A percentile compares a stretch with the other conserved stretches of the same genome.
These are phyloP conservation scores for Pseudomyrmex cubaensis DNA, from an alignment of 1,140 invertebrate genomes.

Conservation along the genomic window DNA sequence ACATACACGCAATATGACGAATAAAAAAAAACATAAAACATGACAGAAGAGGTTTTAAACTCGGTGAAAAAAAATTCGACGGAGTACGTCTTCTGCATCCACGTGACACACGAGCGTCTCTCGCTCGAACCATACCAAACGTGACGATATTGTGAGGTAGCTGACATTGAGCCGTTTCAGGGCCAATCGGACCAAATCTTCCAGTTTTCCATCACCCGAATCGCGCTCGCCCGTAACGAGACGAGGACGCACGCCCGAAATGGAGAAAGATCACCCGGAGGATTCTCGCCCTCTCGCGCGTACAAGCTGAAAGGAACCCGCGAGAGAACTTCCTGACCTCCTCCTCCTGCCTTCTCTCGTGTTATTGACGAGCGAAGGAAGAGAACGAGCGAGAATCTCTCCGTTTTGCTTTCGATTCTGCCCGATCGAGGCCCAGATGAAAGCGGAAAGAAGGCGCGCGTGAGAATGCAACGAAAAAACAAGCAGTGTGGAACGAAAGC, in stretches of 20 bases:
- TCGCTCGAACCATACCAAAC: slow-evolving; percentile 78
- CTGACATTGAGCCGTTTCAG: slow-evolving; percentile 83
- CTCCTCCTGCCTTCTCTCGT: not conserved
- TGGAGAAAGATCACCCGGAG: not conserved
- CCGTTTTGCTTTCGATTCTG: slow-evolving; percentile 6
- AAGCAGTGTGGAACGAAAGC: slow-evolving; percentile 41
- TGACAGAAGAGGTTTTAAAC: not conserved
- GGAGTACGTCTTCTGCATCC: not conserved
- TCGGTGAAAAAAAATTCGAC: not conserved
- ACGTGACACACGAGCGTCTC: slow-evolving; percentile 69
- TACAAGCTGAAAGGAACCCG: not conserved
- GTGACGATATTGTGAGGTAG: slow-evolving; percentile 83
- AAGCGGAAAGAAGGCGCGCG: slow-evolving; percentile 29
- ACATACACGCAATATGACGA: too few relatives aligned
- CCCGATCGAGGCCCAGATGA: slow-evolving; percentile 12
- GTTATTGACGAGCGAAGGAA: not conserved
- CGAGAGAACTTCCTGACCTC: not conserved
- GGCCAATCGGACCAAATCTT: slow-evolving; percentile 80
- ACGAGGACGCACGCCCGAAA: not conserved
- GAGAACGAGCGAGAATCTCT: slow-evolving; percentile 5
- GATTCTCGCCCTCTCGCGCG: slow-evolving; percentile 6
- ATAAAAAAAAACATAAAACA: too few relatives aligned
- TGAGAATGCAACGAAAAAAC: not conserved
- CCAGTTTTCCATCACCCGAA: slow-evolving; percentile 64
- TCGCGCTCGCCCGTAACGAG: slow-evolving; percentile 24